Base-by-base conservation (phyloP, 2,113 vertebrate species). In the Patagioenas fasciata region DNA sequence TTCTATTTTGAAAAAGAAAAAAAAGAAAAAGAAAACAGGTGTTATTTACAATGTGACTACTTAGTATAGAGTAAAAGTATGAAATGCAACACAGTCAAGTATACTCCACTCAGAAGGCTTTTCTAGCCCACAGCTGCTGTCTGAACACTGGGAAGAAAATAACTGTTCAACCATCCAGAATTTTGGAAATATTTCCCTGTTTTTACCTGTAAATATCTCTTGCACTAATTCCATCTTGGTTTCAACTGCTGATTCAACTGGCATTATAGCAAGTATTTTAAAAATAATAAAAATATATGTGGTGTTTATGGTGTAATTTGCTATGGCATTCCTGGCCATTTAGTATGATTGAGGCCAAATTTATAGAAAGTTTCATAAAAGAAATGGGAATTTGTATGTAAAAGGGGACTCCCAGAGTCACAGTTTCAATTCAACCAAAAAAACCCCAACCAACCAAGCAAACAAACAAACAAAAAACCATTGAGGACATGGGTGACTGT, bases 391-490 rank as follows among this genome's bases (percentile, higher is more conserved):
- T 50, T 80, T 57, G 20, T 31, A 15, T 6, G 9, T 57, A 47
- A 47, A 85, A 74, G 10, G 28, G 18, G 29, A 40, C 21, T 64
- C 67, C 26, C 14, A 32, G 21, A 71, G 40, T 21, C n/a, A 19
- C 9, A 26, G 42, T 56, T 69, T 60, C 6, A n/a, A 32, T n/a
- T 61, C 51, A 66, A 34, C 17, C 34, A 50, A 6, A 66, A n/a
- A 17, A 34, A 6, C 19, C 28, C 3, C 0, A 2, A 13, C 23
- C 24, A 47, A n/a, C 6, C 9, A 65, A 47, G 8, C 10, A 2
- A 25, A 3, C 1, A 44, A 44, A 66, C 18, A 6, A 47, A 65
- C 24, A 6, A 66, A 29, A 14, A 34, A 8, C 3, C 11, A 5
- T 9, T 78, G 64, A 80, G 78, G 29, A 32, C 4, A 5, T 25